Evolutionary conservation across 2,797 vertebrate genomes (phyloP).

Genomic region (Peromyscus aztecus): DNA sequence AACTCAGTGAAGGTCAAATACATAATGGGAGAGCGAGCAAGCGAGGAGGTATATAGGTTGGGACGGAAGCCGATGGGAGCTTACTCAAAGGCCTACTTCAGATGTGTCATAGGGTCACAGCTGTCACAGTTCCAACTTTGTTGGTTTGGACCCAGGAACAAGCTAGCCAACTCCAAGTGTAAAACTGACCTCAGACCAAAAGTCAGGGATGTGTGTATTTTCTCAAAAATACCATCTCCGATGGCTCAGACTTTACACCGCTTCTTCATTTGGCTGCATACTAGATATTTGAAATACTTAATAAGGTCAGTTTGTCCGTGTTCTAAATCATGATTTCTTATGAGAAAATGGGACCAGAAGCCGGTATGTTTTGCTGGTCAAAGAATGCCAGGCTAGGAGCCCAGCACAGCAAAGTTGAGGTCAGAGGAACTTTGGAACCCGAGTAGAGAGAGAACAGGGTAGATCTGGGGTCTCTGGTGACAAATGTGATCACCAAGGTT

Average conservation of each 20-base stretch:
- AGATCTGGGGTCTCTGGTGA: neutral
- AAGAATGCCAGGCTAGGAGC: neutral
- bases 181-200: neutral
- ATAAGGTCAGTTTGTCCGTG: neutral
- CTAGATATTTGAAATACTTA: neutral
- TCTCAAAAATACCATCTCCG: neutral
- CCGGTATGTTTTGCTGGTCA: neutral
- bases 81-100: neutral
- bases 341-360: neutral
- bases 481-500: fast-evolving
- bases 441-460: too few relatives aligned
- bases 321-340: neutral
- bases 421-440: neutral
- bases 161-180: neutral
- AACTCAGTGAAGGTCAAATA: neutral
- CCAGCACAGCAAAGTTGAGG: neutral
- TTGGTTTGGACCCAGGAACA: neutral
- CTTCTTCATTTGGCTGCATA: neutral
- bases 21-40: neutral
- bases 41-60: neutral
- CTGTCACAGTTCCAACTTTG: neutral
- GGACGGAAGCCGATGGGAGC: neutral
- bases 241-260: neutral
- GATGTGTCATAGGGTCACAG: neutral
- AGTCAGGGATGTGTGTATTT: neutral